Percentiles rank a stretch among this genome's conserved stretches.
Evolutionary conservation across 2,888 invertebrate species (phyloP).

Genomic region (Catocala sponsa): DNA sequence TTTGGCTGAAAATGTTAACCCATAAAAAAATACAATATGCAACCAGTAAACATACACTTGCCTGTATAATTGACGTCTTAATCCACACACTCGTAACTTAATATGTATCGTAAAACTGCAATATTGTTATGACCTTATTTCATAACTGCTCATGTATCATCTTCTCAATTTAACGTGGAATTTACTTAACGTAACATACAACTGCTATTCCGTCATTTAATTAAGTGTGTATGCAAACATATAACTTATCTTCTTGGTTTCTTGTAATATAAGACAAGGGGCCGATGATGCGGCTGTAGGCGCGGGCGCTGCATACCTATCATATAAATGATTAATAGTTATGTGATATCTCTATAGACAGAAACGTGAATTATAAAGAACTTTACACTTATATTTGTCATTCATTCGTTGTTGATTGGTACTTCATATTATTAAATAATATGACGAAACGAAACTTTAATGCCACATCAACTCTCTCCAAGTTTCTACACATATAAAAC

Average conservation of each 20-base stretch:
- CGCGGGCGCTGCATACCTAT: slow-evolving; percentile 10
- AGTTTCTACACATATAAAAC: slow-evolving; percentile 46
- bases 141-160: slow-evolving; percentile 2
- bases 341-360: slow-evolving; percentile 40
- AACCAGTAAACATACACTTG: slow-evolving; percentile 16
- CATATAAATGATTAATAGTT: slow-evolving; percentile 39
- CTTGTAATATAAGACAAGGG: slow-evolving; percentile 6
- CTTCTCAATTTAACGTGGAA: neutral
- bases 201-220: slow-evolving; percentile 1
- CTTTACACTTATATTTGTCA: slow-evolving; percentile 46
- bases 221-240: slow-evolving; percentile 3
- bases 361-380: slow-evolving; percentile 33
- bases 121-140: slow-evolving; percentile 11
- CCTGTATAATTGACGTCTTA: slow-evolving; percentile 14
- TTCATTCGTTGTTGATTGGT: slow-evolving; percentile 43
- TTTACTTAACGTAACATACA: neutral
- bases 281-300: slow-evolving; percentile 1
- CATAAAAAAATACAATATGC: slow-evolving; percentile 7
- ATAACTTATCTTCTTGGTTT: slow-evolving; percentile 1
- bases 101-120: slow-evolving; percentile 21
- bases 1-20: no score
- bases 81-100: slow-evolving; percentile 11
- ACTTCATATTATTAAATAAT: slow-evolving; percentile 42
- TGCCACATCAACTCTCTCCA: slow-evolving; percentile 54
- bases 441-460: slow-evolving; percentile 38